Evolutionary conservation across 2,797 vertebrate genomes (phyloP).

Genomic region (Myotis vivesi): DNA sequence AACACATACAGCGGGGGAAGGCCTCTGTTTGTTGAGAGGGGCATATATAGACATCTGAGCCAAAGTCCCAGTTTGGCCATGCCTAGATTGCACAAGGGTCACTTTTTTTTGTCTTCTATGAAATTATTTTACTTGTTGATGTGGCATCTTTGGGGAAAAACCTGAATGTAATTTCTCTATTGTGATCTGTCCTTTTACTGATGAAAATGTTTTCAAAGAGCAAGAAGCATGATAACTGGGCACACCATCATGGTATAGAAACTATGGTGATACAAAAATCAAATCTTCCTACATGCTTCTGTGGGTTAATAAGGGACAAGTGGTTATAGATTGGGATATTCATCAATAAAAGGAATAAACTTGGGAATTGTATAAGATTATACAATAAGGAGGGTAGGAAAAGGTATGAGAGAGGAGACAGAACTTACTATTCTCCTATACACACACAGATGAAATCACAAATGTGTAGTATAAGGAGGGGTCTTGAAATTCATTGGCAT

Average conservation of each 20-base stretch:
- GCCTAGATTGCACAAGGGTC: not conserved
- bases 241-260: not conserved
- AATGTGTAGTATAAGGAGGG: not conserved
- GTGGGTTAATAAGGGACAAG: conserved; percentile 2
- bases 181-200: not conserved
- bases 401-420: not conserved
- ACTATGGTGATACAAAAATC: not conserved
- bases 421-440: not conserved
- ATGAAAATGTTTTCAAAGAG: conserved; percentile 30
- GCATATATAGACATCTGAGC: not conserved
- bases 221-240: not conserved
- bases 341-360: not conserved
- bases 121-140: conserved; percentile 7
- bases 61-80: not conserved
- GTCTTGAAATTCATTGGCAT: conserved; percentile 54
- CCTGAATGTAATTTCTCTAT: not conserved
- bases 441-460: conserved; percentile 33
- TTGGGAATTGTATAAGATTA: not conserved
- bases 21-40: not conserved
- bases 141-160: conserved; percentile 9
- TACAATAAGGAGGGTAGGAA: not conserved
- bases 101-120: not conserved
- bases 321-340: not conserved
- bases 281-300: conserved; percentile 9
- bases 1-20: not conserved